Percentiles rank a stretch among this genome's conserved stretches.
Conservation (phyloP, 2,888 invertebrate species). For the Oscheius sp. region DNA sequence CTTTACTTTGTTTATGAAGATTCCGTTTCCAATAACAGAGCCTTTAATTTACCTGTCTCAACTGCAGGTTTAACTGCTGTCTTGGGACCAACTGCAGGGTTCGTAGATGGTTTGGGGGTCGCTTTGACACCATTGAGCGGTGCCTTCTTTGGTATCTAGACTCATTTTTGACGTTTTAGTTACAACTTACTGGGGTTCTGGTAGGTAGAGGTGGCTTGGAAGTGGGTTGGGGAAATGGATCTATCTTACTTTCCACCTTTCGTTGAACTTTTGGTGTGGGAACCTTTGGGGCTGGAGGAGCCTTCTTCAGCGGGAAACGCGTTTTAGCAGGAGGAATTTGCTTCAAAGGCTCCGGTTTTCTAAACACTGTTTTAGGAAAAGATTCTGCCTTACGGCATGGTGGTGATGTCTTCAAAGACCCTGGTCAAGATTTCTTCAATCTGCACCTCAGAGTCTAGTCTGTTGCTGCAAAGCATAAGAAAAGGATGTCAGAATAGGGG, state of each 20-base stretch:
- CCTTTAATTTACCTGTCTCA: neutral
- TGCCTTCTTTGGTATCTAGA: neutral
- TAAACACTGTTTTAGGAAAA: neutral
- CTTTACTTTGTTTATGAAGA: no score
- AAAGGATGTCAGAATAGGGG: neutral
- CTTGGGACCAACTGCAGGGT: neutral
- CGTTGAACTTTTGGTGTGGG: no score
- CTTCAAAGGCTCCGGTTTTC: neutral
- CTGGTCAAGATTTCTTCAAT: slow-evolving; percentile 25
- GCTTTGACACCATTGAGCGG: neutral
- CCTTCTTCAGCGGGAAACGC: no score
- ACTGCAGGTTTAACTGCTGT: neutral
- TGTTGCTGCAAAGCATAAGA: slow-evolving; percentile 4
- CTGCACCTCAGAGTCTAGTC: slow-evolving; percentile 26
- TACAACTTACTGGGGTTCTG: neutral
- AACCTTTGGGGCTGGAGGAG: no score
- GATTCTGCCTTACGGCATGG: neutral
- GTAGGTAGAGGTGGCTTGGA: slow-evolving; percentile 20
- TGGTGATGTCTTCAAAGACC: slow-evolving; percentile 33
- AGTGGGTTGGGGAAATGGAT: neutral
- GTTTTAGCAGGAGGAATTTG: no score
- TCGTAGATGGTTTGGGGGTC: neutral
- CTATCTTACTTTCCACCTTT: no score
- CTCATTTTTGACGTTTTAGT: neutral
- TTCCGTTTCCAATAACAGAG: neutral